Evolutionary conservation across 2,888 invertebrate species (phyloP).

Genomic region (Cataglyphis altisquamis): DNA sequence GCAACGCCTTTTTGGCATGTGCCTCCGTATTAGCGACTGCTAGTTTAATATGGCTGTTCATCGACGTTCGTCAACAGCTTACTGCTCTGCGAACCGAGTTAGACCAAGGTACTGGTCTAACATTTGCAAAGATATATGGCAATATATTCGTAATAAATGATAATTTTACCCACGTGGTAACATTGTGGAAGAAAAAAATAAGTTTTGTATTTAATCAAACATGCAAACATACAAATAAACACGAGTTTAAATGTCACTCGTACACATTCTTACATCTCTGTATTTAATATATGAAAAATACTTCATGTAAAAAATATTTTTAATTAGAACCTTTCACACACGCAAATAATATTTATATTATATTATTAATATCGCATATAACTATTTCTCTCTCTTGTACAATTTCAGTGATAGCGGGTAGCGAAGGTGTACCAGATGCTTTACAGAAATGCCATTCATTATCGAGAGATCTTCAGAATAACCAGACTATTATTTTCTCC

Average conservation of each 20-base stretch:
- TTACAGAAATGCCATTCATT: constrained; percentile 91
- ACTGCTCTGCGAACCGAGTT: constrained; percentile 89
- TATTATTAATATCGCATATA: background rate
- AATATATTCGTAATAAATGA: background rate
- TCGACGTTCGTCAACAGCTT: constrained; percentile 90
- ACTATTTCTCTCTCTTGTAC: constrained; percentile 79
- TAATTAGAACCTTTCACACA: constrained; percentile 49
- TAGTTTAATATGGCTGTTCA: constrained; percentile 90
- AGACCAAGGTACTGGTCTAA: constrained; percentile 88
- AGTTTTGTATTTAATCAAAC: background rate
- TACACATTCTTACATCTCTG: background rate
- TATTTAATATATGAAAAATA: background rate
- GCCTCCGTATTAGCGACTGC: constrained; percentile 90
- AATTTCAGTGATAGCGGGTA: constrained; percentile 89
- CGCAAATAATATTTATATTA: background rate
- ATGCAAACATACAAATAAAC: background rate
- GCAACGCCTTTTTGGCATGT: constrained; percentile 89
- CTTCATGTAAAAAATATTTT: background rate
- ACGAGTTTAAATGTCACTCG: background rate
- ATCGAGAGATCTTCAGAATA: constrained; percentile 90
- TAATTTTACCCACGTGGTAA: background rate
- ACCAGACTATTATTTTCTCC: constrained; percentile 89
- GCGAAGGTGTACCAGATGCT: constrained; percentile 90
- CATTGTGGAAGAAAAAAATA: background rate
- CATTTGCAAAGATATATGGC: background rate